Evolutionary conservation across 2,113 vertebrate genomes (phyloP).

Genomic region (Leptosomus discolor): DNA sequence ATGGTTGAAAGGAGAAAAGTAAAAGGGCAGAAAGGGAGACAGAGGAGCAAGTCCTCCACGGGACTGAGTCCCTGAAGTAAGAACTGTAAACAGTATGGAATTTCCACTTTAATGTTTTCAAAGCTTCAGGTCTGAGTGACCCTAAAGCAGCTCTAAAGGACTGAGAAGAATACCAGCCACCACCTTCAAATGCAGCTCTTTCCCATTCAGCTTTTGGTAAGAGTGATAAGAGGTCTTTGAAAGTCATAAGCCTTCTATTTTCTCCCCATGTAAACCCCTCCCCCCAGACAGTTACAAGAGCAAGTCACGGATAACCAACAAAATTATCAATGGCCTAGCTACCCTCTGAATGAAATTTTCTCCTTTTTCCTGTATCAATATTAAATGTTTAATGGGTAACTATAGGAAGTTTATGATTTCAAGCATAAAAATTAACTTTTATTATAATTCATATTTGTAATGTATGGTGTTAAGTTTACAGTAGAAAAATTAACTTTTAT

Average conservation of each 20-base stretch:
- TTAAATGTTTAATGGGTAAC: not conserved
- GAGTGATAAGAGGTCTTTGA: not conserved
- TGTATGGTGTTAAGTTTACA: not conserved
- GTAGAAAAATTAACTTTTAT: not conserved
- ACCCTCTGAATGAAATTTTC: not conserved
- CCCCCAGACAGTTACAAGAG: not conserved
- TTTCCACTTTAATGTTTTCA: not conserved
- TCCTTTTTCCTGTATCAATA: not conserved
- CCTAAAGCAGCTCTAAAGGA: not conserved
- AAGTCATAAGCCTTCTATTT: not conserved
- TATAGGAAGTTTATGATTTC: not conserved
- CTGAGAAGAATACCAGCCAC: not conserved
- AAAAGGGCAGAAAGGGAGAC: not conserved
- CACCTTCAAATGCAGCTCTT: not conserved
- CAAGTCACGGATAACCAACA: not conserved
- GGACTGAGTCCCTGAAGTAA: not conserved
- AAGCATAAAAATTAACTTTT: not conserved
- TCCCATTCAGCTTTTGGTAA: not conserved
- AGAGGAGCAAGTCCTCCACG: not conserved
- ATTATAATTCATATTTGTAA: not conserved
- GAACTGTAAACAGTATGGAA: not conserved
- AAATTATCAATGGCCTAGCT: not conserved
- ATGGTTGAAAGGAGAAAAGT: not conserved
- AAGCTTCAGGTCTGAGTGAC: not conserved
- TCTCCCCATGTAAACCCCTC: not conserved